phyloP scores from a whole-genome alignment of 37 sponge, comb jelly and placozoan genomes.

The Theonella swinhoei region DNA sequence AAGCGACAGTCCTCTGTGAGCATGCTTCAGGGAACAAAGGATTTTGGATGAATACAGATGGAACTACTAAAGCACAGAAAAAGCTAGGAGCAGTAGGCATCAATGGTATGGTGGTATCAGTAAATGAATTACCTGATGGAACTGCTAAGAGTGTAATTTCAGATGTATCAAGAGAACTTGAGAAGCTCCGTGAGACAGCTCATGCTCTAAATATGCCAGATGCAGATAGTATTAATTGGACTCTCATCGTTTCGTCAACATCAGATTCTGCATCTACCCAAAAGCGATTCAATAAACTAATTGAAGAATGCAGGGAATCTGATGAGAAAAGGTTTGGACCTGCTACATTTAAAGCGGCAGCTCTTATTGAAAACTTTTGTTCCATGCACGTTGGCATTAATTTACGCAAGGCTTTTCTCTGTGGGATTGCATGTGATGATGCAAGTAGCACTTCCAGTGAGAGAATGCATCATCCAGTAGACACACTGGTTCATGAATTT shows the following conservation, averaged over 20 bases:
- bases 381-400: slow-evolving; percentile 61
- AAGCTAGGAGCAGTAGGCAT: slow-evolving; percentile 31
- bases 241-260: slow-evolving; percentile 33
- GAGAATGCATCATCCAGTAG: slow-evolving; percentile 1
- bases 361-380: slow-evolving; percentile 44
- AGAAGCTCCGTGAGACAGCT: slow-evolving; percentile 38
- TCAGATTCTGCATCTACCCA: too few species aligned
- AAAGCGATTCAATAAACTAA: too few species aligned
- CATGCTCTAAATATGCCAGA: slow-evolving; percentile 30
- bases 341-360: slow-evolving; percentile 1
- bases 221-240: slow-evolving; percentile 60
- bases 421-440: slow-evolving; percentile 5
- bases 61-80: slow-evolving; percentile 24
- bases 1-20: neutral
- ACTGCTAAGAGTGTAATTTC: slow-evolving; percentile 7
- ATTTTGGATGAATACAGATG: slow-evolving; percentile 26
- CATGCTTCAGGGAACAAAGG: neutral
- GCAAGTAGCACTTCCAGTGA: neutral
- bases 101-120: slow-evolving; percentile 28
- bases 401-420: slow-evolving; percentile 42
- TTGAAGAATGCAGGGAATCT: slow-evolving; percentile 24
- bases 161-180: slow-evolving; percentile 45
- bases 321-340: slow-evolving; percentile 31
- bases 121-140: slow-evolving; percentile 29
- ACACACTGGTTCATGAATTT: too few species aligned